Evolutionary conservation across 2,888 invertebrate genomes (phyloP).

Genomic region (Druceiella hillmani): DNA sequence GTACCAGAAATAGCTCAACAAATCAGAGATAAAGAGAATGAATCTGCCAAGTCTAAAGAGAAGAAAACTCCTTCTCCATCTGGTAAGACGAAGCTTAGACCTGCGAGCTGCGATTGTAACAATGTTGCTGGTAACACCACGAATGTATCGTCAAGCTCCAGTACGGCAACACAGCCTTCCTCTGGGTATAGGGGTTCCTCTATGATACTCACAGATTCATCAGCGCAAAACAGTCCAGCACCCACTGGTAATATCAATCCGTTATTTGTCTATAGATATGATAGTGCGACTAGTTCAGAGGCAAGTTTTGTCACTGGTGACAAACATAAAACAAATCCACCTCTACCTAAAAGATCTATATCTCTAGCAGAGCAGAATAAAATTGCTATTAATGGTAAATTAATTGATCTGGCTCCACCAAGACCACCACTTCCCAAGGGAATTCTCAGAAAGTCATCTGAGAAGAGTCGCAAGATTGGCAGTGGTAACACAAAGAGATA

Average conservation of each 20-base stretch:
- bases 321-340: constrained; percentile 49
- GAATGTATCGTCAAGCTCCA: constrained; percentile 60
- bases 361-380: constrained; percentile 53
- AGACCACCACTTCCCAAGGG: constrained; percentile 68
- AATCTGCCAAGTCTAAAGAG: constrained; percentile 29
- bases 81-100: constrained; percentile 54
- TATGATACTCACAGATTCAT: constrained; percentile 72
- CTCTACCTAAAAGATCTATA: constrained; percentile 63
- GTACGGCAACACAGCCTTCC: constrained; percentile 74
- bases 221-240: constrained; percentile 63
- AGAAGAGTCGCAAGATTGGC: constrained; percentile 48
- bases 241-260: constrained; percentile 59
- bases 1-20: constrained; percentile 71
- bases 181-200: constrained; percentile 85
- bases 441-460: constrained; percentile 61
- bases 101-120: constrained; percentile 55
- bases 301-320: constrained; percentile 60
- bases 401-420: constrained; percentile 57
- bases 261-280: constrained; percentile 77
- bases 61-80: constrained; percentile 35
- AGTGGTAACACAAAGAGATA: constrained; percentile 58
- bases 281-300: constrained; percentile 68
- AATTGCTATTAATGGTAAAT: constrained; percentile 34
- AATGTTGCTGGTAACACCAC: constrained; percentile 48
- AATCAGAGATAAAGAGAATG: constrained; percentile 51